phyloP scores from a whole-genome alignment of 2,797 vertebrate species.

The Premnoplex brunnescens region DNA sequence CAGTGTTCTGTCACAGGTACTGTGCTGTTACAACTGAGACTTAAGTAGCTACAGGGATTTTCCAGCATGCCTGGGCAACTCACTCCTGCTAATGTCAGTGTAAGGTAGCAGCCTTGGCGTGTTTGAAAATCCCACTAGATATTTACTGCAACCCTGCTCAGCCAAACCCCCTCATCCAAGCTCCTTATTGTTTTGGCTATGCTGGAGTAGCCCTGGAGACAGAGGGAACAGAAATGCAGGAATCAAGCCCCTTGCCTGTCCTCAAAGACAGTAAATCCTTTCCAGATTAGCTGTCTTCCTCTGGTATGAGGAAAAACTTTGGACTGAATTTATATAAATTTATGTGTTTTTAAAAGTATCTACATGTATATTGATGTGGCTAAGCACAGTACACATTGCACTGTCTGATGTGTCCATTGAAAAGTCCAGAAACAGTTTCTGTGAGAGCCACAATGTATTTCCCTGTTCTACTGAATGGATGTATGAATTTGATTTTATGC shows the following conservation, averaged over 20 bases:
- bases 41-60: neutral
- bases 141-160: neutral
- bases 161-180: neutral
- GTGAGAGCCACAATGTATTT: neutral
- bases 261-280: neutral
- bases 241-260: neutral
- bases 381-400: neutral
- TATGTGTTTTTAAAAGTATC: neutral
- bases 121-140: neutral
- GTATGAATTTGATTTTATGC: neutral
- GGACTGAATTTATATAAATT: neutral
- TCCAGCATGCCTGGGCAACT: neutral
- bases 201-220: neutral
- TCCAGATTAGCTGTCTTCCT: neutral
- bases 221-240: neutral
- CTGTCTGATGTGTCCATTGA: neutral
- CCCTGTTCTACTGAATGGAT: neutral
- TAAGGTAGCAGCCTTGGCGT: neutral
- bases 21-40: neutral
- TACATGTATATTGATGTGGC: neutral
- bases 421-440: neutral
- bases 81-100: neutral
- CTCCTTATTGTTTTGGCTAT: neutral
- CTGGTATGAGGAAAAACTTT: neutral
- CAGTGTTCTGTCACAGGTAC: neutral